Percentiles rank a stretch among this genome's conserved stretches.
phyloP scores from a whole-genome alignment of 1,140 invertebrate genomes.

The Stenopsyche tienmushanensis region DNA sequence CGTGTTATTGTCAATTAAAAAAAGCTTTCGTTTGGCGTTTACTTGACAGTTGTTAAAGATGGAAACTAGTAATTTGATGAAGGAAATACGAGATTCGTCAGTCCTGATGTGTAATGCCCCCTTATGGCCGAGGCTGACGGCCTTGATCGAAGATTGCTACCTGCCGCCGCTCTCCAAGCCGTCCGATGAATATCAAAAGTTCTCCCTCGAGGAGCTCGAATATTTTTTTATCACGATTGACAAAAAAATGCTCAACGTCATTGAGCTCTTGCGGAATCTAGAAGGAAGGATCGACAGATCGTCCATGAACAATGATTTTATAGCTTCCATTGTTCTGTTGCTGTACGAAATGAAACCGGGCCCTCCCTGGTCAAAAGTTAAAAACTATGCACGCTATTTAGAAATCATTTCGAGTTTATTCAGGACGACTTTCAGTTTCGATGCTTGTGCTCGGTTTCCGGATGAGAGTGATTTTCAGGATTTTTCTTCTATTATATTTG shows the following conservation, averaged over 20 bases:
- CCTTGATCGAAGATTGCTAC: constrained; percentile 26
- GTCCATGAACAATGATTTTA: constrained; percentile 24
- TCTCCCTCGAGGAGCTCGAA: constrained; percentile 7
- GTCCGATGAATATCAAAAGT: constrained; percentile 26
- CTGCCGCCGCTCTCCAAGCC: constrained; percentile 29
- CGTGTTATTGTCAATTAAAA: too few species aligned
- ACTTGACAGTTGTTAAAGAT: too few species aligned
- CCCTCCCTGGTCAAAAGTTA: constrained; percentile 14
- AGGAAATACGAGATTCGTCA: too few species aligned
- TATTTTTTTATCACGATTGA: neutral
- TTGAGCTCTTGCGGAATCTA: constrained; percentile 14
- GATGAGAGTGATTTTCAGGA: neutral
- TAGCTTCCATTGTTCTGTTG: constrained; percentile 22
- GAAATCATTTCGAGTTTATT: constrained; percentile 13
- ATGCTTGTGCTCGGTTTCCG: constrained; percentile 3
- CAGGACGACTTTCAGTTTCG: constrained; percentile 9
- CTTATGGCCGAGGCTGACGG: constrained; percentile 14
- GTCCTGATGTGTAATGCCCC: neutral
- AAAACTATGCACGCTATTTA: constrained; percentile 22
- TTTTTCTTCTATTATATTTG: constrained; percentile 19
- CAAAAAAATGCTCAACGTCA: constrained; percentile 3
- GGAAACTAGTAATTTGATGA: neutral
- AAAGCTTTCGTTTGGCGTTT: too few species aligned
- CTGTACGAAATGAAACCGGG: constrained; percentile 31
- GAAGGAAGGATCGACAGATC: neutral